Evolutionary conservation across 2,797 vertebrate species (phyloP).

Genomic region (Chloroceryle amazona): DNA sequence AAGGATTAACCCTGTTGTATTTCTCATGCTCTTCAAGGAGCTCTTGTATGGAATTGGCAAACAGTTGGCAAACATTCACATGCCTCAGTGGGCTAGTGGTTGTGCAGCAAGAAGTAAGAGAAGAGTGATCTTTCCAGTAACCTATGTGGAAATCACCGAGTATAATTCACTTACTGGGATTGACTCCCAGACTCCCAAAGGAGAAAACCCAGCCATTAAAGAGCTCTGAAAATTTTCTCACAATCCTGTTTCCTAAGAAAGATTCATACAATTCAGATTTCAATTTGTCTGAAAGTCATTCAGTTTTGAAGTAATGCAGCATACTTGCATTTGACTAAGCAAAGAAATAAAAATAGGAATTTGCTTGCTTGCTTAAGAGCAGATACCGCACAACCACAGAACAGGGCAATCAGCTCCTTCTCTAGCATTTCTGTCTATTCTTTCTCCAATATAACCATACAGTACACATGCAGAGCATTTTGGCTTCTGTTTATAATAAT

Average conservation of each 20-base stretch:
- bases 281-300: background rate
- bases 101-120: background rate
- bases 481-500: background rate
- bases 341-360: background rate
- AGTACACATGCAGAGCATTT: background rate
- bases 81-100: background rate
- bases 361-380: background rate
- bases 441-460: background rate
- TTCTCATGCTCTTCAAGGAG: slow-evolving; percentile 24
- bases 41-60: slow-evolving; percentile 12
- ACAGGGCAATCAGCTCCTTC: background rate
- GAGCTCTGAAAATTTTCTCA: background rate
- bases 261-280: background rate
- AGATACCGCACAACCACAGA: background rate
- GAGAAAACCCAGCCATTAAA: background rate
- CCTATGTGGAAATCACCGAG: slow-evolving; percentile 21
- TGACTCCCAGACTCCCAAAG: slow-evolving; percentile 15
- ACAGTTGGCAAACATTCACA: slow-evolving; percentile 25
- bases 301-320: background rate
- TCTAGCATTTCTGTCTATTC: background rate
- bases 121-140: slow-evolving; percentile 24
- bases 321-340: background rate
- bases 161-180: background rate
- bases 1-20: slow-evolving; percentile 16
- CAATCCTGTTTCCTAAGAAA: background rate